Evolutionary conservation across 2,797 vertebrate genomes (phyloP).

Genomic region (Cryptoblepharus egeriae): DNA sequence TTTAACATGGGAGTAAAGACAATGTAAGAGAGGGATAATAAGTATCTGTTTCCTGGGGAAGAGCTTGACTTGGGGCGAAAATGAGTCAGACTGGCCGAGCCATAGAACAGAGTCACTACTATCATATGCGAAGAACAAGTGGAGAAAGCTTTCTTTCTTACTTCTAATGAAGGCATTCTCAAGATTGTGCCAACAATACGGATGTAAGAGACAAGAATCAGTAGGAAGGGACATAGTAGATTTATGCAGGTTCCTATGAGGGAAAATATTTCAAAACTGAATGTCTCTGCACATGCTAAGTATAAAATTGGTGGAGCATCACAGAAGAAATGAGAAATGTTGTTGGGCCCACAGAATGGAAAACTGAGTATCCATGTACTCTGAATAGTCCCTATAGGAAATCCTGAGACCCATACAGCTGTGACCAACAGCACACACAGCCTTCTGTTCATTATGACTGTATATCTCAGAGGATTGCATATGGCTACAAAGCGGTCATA

Average conservation of each 20-base stretch:
- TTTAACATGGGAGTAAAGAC: constrained; percentile 51
- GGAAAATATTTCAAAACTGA: not conserved
- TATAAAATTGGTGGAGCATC: constrained; percentile 57
- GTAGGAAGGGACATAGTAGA: not conserved
- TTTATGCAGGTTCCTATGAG: not conserved
- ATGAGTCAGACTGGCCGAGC: not conserved
- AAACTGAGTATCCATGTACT: constrained; percentile 22
- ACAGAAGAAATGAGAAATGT: constrained; percentile 60
- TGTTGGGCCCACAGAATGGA: constrained; percentile 46
- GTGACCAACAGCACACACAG: constrained; percentile 24
- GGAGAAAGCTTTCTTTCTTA: constrained; percentile 5
- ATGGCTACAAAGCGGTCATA: constrained; percentile 53
- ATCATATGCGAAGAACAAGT: constrained; percentile 15
- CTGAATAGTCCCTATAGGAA: constrained; percentile 30
- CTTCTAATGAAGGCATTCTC: constrained; percentile 8
- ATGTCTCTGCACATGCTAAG: constrained; percentile 48
- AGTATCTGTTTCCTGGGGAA: not conserved
- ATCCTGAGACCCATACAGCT: constrained; percentile 1
- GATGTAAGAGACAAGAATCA: constrained; percentile 35
- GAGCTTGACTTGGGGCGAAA: not conserved
- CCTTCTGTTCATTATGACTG: constrained; percentile 37
- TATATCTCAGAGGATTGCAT: constrained; percentile 43
- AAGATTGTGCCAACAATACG: constrained; percentile 14
- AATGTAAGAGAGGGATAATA: constrained; percentile 13
- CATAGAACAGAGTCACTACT: not conserved